Evolutionary conservation across 2,888 invertebrate genomes (phyloP).

Genomic region (Clusia tigrina): DNA sequence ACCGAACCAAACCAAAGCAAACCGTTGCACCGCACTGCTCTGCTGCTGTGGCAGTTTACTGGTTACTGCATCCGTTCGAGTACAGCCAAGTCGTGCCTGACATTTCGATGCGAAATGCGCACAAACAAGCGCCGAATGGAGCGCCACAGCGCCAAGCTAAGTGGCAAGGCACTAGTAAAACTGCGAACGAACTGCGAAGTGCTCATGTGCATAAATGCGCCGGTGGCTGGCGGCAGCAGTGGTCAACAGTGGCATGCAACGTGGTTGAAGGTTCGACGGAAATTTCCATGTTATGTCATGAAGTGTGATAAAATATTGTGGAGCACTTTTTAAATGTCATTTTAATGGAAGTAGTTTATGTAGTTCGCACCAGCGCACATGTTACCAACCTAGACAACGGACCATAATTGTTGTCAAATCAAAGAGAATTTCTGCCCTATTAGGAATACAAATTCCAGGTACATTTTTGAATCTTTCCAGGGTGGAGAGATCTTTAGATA

Average conservation of each 20-base stretch:
- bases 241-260: not conserved
- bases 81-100: conserved; percentile 20
- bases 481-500: too few species aligned
- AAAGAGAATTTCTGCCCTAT: too few species aligned
- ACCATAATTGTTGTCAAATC: too few species aligned
- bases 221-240: not conserved
- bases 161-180: not conserved
- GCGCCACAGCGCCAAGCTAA: not conserved
- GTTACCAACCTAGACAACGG: too few species aligned
- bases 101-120: conserved; percentile 15
- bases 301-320: not conserved
- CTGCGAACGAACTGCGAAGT: not conserved
- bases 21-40: not conserved
- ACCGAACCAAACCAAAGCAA: not conserved
- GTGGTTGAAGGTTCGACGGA: conserved; percentile 15
- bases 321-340: not conserved
- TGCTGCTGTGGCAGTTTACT: not conserved
- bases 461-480: too few species aligned
- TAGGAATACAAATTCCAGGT: too few species aligned
- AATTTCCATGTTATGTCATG: conserved; percentile 1
- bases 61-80: not conserved
- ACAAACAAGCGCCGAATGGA: conserved; percentile 8
- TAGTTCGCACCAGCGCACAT: too few species aligned
- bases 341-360: too few species aligned
- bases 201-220: not conserved